Base-by-base conservation (phyloP, 2,888 invertebrate genomes). In the Dascillus cervinus region DNA sequence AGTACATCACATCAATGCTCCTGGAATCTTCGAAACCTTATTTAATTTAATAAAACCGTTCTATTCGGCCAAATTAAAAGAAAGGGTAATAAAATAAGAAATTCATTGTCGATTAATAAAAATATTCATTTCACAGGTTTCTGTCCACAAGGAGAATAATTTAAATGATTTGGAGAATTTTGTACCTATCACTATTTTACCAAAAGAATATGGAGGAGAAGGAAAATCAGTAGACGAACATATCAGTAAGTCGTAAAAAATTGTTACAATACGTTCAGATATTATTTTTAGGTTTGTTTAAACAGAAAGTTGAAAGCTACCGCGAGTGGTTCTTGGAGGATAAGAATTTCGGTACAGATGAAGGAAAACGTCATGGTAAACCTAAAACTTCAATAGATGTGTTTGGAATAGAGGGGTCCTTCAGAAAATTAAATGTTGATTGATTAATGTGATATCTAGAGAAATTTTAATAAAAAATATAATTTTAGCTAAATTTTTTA, bases 191-290 rank as follows among this genome's bases (percentile, higher is more conserved):
- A 66, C 71, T 2, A 60, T 72, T 21, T 57, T 82, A 23, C 81
- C 81, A 1, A 56, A 55, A 6, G 80, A 82, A 52, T 81, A 80
- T 49, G 80, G 80, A 6, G 82, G 82, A 1, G 66, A 67, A 6
- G 74, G 67, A 14, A 73, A 73, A 1, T 62, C 71, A 12, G 55
- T 73, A 19, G 58, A 66, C 41, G 67, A 70, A 39, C 50, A 75
- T 22, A 66, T 62, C 33, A 67, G 74, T 72, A 52, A 49, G 60
- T 50, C n/a, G n/a, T n/a, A n/a, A n/a, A n/a, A n/a, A n/a, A n/a
- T n/a, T n/a, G n/a, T n/a, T n/a, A n/a, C n/a, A n/a, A n/a, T n/a
- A n/a, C n/a, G n/a, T n/a, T n/a, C n/a, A n/a, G n/a, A n/a, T n/a
- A n/a, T n/a, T n/a, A n/a, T n/a, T n/a, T n/a, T n/a, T n/a, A n/a